A percentile compares a stretch with the other conserved stretches of the same genome.
Evolutionary conservation across 2,888 invertebrate genomes (phyloP).

Genomic region (Anarsia innoxiella): DNA sequence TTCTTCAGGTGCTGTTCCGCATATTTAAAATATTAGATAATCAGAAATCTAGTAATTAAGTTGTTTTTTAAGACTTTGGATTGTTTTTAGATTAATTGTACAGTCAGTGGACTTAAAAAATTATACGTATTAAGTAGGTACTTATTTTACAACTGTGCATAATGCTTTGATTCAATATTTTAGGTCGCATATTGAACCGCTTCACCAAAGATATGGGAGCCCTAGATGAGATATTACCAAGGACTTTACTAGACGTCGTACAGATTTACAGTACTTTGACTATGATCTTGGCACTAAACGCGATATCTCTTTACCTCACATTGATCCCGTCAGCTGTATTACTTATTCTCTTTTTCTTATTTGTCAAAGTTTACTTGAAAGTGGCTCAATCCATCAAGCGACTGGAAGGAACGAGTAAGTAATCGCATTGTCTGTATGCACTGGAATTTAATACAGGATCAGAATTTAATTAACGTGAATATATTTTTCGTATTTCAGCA

Average conservation of each 20-base stretch:
- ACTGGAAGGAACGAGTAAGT: conserved; percentile 81
- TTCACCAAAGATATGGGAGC: conserved; percentile 92
- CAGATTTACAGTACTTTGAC: conserved; percentile 69
- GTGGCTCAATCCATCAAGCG: conserved; percentile 85
- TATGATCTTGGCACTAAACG: conserved; percentile 72
- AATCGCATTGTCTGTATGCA: too few relatives aligned
- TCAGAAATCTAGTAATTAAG: neutral
- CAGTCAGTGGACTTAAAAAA: too few relatives aligned
- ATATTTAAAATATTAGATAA: too few relatives aligned
- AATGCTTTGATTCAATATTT: conserved; percentile 13
- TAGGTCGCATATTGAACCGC: conserved; percentile 82
- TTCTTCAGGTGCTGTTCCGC: conserved; percentile 81
- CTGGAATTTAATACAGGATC: too few relatives aligned
- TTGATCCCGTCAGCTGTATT: conserved; percentile 51
- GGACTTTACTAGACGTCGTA: conserved; percentile 79
- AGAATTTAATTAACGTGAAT: too few relatives aligned
- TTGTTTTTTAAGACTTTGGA: too few relatives aligned
- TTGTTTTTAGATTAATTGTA: too few relatives aligned
- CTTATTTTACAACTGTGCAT: neutral
- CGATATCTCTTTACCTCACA: conserved; percentile 57
- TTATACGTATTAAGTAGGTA: neutral
- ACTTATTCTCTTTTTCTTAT: conserved; percentile 74
- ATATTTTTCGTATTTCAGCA: conserved; percentile 60
- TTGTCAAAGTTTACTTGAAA: conserved; percentile 80
- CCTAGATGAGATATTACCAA: conserved; percentile 85